Evolutionary conservation across 2,888 invertebrate genomes (phyloP).

Genomic region (Dryobotodes eremita): DNA sequence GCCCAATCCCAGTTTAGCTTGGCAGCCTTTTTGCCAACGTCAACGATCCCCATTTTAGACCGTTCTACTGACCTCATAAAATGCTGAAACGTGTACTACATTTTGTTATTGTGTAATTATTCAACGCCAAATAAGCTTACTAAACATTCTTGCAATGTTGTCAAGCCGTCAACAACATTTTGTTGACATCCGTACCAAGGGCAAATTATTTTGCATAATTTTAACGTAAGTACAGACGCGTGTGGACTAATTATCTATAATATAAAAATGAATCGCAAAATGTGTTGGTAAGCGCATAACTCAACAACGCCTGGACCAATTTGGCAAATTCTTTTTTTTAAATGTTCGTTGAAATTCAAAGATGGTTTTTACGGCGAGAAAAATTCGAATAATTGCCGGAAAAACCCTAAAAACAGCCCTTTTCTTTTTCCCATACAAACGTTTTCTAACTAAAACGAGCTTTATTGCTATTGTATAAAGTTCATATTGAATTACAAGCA

Average conservation of each 20-base stretch:
- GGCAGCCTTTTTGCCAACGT: background rate
- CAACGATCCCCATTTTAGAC: background rate
- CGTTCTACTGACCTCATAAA: background rate
- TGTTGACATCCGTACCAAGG: background rate
- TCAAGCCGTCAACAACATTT: background rate
- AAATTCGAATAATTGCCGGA: too few relatives aligned
- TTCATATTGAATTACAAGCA: too few relatives aligned
- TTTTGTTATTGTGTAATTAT: background rate
- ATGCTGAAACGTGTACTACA: background rate
- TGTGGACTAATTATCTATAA: background rate
- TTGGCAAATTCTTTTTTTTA: too few relatives aligned
- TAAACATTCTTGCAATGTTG: background rate
- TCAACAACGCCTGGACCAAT: too few relatives aligned
- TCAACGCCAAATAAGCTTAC: background rate
- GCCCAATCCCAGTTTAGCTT: background rate
- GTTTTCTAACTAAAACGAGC: too few relatives aligned
- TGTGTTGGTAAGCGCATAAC: too few relatives aligned
- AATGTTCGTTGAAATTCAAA: too few relatives aligned
- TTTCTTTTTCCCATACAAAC: too few relatives aligned
- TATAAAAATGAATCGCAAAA: too few relatives aligned
- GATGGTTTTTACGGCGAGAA: too few relatives aligned
- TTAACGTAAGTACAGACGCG: background rate
- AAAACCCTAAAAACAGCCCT: too few relatives aligned
- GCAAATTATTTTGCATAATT: background rate
- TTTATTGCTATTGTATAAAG: too few relatives aligned